Base-by-base conservation (phyloP, 1,140 invertebrate genomes). In the Hylaeus volcanicus region DNA sequence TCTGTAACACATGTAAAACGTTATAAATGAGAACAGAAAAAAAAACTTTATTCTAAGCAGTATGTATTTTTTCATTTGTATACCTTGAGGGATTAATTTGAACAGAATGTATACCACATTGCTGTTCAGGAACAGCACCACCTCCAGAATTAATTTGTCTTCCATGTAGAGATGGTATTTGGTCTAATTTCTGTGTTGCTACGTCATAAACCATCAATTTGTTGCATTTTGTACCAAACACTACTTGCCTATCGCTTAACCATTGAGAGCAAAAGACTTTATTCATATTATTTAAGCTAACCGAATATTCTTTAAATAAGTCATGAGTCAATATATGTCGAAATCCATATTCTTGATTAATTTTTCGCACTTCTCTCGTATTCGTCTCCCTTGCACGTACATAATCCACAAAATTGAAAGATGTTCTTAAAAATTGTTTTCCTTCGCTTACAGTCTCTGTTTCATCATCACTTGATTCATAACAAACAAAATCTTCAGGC, bases 211-310 rank as follows among this genome's bases (percentile, higher is more conserved):
- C 92, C 92, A 91, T 92, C 92, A 98, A 96, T 95, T 98, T 98
- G 94, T 99, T 99, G 92, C 98, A 99, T 92, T 99, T 99, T 45
- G 98, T 99, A 55, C 98, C 98, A 93, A 99, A 98, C 4, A 98
- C 97, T 78, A 99, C 97, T 94, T 98, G 98, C 90, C 97, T 95
- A 93, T 98, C 97, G 88, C 97, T 98, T 26, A 99, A 94, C 98
- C 98, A 99, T 92, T 98, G 97, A 1, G 98, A 98, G 92, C 98
- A 98, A 94, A 99, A 99, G 63, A 99, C 96, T 95, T 99, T 99
- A 93, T 99, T 99, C 93, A 98, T 97, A 91, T 96, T 97, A 87
- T 96, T 96, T 74, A 98, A 94, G 91, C 95, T 96, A 88, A 98
- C 95, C 4, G 96, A 95, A 70, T 96, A 96, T 93, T 98, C 97